Percentiles rank a stretch among this genome's conserved stretches.
These are phyloP conservation scores for Musca vetustissima DNA, from an alignment of 1,140 invertebrate genomes.

Conservation along the genomic window DNA sequence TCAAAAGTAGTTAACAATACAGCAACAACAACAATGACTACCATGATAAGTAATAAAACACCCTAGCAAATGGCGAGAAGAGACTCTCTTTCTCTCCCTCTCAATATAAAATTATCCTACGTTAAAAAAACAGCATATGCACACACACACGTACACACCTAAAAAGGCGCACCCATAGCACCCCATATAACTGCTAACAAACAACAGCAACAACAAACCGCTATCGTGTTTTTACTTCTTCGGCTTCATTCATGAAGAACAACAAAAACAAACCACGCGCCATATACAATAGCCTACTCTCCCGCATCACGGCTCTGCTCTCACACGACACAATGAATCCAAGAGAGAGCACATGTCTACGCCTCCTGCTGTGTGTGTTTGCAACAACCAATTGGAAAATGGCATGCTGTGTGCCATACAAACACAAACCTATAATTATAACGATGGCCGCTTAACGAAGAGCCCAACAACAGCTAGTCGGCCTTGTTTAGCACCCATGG, in stretches of 20 bases:
- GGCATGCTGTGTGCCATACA: constrained; percentile 27
- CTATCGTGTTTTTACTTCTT: neutral
- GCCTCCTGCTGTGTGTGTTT: constrained; percentile 36
- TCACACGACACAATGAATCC: neutral
- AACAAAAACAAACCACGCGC: neutral
- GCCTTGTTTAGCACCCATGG: neutral
- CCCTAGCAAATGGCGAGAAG: neutral
- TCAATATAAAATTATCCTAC: neutral
- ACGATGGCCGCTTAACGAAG: constrained; percentile 53
- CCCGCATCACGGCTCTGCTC: neutral
- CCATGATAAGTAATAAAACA: neutral
- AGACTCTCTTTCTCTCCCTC: neutral
- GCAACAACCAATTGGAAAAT: constrained; percentile 38
- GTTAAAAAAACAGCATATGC: no score
- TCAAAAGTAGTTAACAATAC: no score
- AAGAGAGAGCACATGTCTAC: constrained; percentile 10
- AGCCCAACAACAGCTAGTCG: constrained; percentile 7
- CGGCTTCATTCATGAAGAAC: constrained; percentile 5
- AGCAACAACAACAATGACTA: constrained; percentile 8
- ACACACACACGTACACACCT: neutral
- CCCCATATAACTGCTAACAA: no score
- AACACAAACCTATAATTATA: constrained; percentile 53
- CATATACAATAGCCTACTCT: neutral
- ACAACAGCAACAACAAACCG: neutral
- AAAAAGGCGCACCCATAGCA: neutral